phyloP scores from a whole-genome alignment of 2,888 invertebrate species.

The Luperina testacea region DNA sequence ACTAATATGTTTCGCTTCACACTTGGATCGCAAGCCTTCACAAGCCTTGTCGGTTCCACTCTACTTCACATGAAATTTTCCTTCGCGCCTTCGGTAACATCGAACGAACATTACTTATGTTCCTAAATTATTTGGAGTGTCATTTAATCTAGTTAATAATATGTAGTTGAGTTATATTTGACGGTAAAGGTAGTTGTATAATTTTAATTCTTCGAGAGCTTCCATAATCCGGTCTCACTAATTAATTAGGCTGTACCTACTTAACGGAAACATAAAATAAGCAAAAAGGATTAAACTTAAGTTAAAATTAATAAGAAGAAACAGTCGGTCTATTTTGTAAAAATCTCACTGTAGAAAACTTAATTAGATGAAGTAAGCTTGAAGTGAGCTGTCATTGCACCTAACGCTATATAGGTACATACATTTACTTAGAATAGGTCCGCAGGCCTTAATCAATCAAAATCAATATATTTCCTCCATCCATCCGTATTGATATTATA shows the following conservation, averaged over 20 bases:
- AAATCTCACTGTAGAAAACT: not conserved
- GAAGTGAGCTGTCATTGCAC: not conserved
- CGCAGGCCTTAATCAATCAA: not conserved
- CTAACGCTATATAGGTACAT: not conserved
- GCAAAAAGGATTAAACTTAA: not conserved
- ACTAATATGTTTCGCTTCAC: slow-evolving; percentile 17
- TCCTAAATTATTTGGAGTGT: slow-evolving; percentile 14
- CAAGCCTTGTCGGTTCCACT: slow-evolving; percentile 28
- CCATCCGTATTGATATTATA: no score
- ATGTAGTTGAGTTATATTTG: not conserved
- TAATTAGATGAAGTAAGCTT: not conserved
- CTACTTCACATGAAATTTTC: slow-evolving; percentile 40
- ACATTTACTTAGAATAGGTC: not conserved
- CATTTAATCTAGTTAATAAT: slow-evolving; percentile 24
- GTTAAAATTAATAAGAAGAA: not conserved
- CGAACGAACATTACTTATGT: slow-evolving; percentile 8
- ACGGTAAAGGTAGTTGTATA: not conserved
- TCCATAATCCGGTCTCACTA: not conserved
- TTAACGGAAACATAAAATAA: not conserved
- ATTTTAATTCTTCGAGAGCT: not conserved
- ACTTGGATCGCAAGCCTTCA: slow-evolving; percentile 16
- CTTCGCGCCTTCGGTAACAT: slow-evolving; percentile 13
- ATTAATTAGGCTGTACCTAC: not conserved
- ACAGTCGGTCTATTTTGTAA: not conserved
- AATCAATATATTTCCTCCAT: no score